These are phyloP conservation scores for Otolemur crassicaudatus DNA, from an alignment of 2,797 vertebrate species.

Conservation along the genomic window DNA sequence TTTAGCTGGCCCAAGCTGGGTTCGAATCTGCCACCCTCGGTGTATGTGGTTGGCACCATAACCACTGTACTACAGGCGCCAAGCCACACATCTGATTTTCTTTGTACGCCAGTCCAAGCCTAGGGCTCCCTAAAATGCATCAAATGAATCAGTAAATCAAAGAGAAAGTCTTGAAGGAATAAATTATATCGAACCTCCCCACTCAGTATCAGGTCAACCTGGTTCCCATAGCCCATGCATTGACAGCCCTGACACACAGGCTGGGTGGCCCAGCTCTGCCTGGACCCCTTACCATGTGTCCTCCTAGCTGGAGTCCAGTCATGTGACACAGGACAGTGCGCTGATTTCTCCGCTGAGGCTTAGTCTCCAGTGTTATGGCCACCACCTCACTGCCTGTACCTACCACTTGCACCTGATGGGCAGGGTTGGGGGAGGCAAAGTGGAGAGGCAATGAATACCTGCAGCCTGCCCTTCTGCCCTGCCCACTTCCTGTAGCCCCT, in stretches of 20 bases:
- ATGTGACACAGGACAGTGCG: conserved; percentile 93
- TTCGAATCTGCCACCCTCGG: too few relatives aligned
- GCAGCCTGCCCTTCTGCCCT: not conserved
- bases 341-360: conserved; percentile 94
- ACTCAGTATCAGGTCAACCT: not conserved
- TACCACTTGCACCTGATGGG: conserved; percentile 92
- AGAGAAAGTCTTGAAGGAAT: not conserved
- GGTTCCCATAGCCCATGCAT: not conserved
- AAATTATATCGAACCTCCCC: not conserved
- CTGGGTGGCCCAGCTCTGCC: not conserved
- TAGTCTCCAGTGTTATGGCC: conserved; percentile 94
- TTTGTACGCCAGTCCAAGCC: not conserved
- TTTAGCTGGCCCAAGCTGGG: too few relatives aligned
- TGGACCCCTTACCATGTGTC: conserved; percentile 75
- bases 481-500: not conserved
- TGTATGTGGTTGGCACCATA: too few relatives aligned
- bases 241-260: not conserved
- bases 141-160: not conserved
- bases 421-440: not conserved
- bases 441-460: not conserved
- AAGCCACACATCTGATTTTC: not conserved
- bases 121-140: not conserved
- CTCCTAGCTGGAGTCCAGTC: conserved; percentile 82
- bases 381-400: conserved; percentile 92
- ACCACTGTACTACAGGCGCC: too few relatives aligned